Evolutionary conservation across 2,888 invertebrate genomes (phyloP), one percentile per base, ranked within the genome.

Genomic region (Venustoraphidia nigricollis): DNA sequence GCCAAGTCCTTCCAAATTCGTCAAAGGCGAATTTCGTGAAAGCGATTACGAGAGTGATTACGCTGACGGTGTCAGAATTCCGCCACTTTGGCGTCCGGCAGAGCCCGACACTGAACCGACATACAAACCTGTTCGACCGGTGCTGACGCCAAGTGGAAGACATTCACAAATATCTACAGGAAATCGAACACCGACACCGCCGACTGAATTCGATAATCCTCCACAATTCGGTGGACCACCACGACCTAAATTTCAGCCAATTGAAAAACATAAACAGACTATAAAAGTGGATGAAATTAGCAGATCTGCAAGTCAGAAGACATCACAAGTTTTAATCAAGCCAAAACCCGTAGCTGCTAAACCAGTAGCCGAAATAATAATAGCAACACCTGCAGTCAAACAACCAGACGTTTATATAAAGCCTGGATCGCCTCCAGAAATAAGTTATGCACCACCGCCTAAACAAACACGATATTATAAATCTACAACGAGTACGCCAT

Each of bases 11-110:
- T 77, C 77, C 27, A 80, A 75, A 65, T 83, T 81, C 61, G 65
- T 75, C 14, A 78, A 75, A 62, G 71, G 76, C 54, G 79, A 79
- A 65, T 77, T 77, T 62, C 69, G 71, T 46, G 79, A 77, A 61
- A 82, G 79, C 58, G 83, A 83, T 60, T 81, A 81, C 59, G 81
- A 81, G 65, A 83, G 81, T 58, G 82, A 83, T 59, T 76, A 79
- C 53, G 81, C 81, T 51, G 72, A 75, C 48, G 38, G 37, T 34
- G 27, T 27, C 27, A 70, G 74, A 54, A 77, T 79, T 58, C 73
- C 74, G 48, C 71, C 79, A 2, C 66, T 76, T 9, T 81, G 81
- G 74, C 70, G 72, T 39, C 71, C 77, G 34, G 65, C 62, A 46
- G 73, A 72, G 50, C 66, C 71, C 10, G 72, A 73, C 52, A 64